Base-by-base conservation (phyloP, 2,888 invertebrate species). In the Drosophila rellima region DNA sequence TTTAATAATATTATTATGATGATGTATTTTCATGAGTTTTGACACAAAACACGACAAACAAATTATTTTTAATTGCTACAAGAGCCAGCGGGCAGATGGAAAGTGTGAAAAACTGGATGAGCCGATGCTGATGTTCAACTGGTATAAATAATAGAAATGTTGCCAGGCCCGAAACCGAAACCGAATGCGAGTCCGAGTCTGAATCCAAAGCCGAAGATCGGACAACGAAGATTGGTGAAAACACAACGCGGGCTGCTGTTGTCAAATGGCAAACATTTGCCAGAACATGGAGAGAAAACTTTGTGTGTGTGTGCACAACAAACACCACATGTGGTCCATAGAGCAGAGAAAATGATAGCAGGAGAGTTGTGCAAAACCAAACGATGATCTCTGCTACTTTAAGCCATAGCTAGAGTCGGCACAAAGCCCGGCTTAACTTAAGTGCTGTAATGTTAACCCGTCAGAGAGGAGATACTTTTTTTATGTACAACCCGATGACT, bases 41-140 rank as follows among this genome's bases (percentile, higher is more conserved):
- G 88, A 88, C 83, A 79, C 56, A 62, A 82, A 74, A 88, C 85
- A 85, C 80, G 84, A 60, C 68, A 86, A 81, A 83, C 87, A 85
- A 88, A 86, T 85, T 85, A 85, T 83, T 87, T 85, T 85, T 89
- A 85, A 89, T 85, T 85, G 87, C 73, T 81, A 87, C 89, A 88
- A 70, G 72, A 72, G 56, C 68, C 66, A 39, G 59, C 51, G 56
- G 50, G 20, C 54, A 42, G 44, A 39, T 71, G 78, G 88, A 88
- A 88, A 83, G 88, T 88, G 88, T 79, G 88, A 88, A 88, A 82
- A 82, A 82, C 72, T 74, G 70, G 68, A 82, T 72, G 82, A 82
- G 82, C 13, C 18, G 31, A 33, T 42, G 54, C 15, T 20, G 17
- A 40, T 70, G 62, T 42, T 61, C 40, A 64, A 65, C 74, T 76